A percentile compares a stretch with the other conserved stretches of the same genome.
phyloP scores from a whole-genome alignment of 1,140 invertebrate genomes.

The Camponotus pennsylvanicus region DNA sequence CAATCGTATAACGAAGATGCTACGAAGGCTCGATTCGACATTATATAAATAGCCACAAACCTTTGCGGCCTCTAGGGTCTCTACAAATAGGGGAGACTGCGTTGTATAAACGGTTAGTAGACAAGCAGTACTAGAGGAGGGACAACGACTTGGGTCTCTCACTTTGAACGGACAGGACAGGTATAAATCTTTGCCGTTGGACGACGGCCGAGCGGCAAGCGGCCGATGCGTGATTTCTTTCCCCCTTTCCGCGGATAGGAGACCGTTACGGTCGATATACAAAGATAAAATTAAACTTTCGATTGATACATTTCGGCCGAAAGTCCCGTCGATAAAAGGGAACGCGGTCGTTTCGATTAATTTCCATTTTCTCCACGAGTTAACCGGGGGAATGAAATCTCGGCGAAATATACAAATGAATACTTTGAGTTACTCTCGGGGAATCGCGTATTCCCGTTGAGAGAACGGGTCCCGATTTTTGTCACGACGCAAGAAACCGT shows the following conservation, averaged over 20 bases:
- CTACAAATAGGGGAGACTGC: conserved; percentile 53
- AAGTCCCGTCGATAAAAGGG: not conserved
- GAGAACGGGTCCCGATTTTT: not conserved
- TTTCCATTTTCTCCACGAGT: not conserved
- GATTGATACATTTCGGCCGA: not conserved
- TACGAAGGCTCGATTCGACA: conserved; percentile 47
- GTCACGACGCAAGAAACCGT: conserved; percentile 24
- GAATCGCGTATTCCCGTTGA: not conserved
- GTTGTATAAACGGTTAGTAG: conserved; percentile 63
- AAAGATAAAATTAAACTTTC: not conserved
- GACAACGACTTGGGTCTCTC: conserved; percentile 53
- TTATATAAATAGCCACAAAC: conserved; percentile 60
- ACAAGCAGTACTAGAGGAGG: conserved; percentile 56
- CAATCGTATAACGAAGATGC: conserved; percentile 47
- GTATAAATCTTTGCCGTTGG: conserved; percentile 56
- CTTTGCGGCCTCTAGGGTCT: conserved; percentile 52
- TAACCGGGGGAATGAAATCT: not conserved
- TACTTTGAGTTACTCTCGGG: not conserved
- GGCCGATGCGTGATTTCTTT: conserved; percentile 31
- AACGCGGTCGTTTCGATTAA: not conserved
- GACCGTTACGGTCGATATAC: not conserved
- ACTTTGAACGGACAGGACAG: conserved; percentile 27
- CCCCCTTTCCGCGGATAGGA: not conserved
- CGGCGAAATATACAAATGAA: conserved; percentile 9
- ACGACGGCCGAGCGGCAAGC: conserved; percentile 23